These are phyloP conservation scores for Galerucella nymphaeae DNA, from an alignment of 2,888 invertebrate genomes.

Conservation along the genomic window DNA sequence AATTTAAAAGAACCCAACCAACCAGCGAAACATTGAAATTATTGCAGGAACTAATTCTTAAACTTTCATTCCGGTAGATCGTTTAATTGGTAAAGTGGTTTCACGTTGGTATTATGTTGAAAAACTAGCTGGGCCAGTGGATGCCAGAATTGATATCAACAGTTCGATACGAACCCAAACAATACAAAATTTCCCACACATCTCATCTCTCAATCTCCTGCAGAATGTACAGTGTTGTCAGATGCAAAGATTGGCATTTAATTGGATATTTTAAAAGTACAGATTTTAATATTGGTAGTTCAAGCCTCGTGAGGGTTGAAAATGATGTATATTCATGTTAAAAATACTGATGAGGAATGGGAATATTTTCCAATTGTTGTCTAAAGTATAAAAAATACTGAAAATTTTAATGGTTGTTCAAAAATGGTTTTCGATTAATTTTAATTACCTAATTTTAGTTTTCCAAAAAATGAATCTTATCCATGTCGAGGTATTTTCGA, in stretches of 20 bases:
- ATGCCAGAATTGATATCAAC: not conserved
- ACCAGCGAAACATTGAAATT: not conserved
- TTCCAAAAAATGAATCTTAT: no score
- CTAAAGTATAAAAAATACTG: no score
- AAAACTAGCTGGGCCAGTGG: not conserved
- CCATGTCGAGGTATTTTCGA: no score
- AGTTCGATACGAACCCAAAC: conserved; percentile 5
- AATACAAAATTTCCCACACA: conserved; percentile 3
- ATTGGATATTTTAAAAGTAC: no score
- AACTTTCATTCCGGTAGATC: not conserved
- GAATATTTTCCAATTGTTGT: no score
- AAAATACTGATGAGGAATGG: no score
- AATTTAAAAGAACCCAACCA: not conserved
- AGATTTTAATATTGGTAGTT: no score
- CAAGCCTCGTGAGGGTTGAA: no score
- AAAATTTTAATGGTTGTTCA: no score
- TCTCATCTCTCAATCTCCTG: conserved; percentile 5
- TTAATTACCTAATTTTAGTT: no score
- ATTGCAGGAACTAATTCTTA: conserved; percentile 1
- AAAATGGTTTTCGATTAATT: no score
- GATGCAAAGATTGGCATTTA: not conserved
- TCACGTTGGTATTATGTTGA: not conserved
- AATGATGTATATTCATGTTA: no score
- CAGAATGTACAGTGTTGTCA: not conserved
- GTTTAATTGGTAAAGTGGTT: not conserved